Percentiles rank a stretch among this genome's conserved stretches.
Conservation (phyloP, 2,888 invertebrate genomes). For the Cylloceria caligata region DNA sequence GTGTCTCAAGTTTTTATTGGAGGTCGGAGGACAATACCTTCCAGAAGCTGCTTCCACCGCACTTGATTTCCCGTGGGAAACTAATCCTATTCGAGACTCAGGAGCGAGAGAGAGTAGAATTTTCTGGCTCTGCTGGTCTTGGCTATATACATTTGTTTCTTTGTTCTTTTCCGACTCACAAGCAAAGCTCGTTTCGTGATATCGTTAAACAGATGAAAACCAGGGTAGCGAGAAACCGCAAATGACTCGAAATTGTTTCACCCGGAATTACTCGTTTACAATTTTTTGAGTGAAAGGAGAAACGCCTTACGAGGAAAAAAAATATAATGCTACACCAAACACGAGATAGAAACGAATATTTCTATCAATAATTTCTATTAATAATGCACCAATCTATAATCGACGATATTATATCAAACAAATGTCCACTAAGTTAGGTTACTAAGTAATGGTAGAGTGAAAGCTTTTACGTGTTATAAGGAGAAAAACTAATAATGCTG, state of each 20-base stretch:
- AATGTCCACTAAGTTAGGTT: no score
- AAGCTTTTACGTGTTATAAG: no score
- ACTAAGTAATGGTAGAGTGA: no score
- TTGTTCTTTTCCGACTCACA: constrained; percentile 54
- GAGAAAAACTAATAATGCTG: no score
- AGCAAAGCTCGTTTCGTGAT: constrained; percentile 64
- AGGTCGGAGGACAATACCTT: constrained; percentile 79
- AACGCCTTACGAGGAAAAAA: no score
- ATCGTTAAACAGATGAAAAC: constrained; percentile 68
- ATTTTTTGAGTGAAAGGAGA: constrained; percentile 19
- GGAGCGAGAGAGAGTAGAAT: constrained; percentile 43
- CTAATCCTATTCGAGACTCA: constrained; percentile 76
- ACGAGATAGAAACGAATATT: no score
- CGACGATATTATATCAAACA: no score
- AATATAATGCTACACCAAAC: no score
- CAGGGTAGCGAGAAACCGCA: constrained; percentile 43
- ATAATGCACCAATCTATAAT: no score
- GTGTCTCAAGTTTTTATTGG: constrained; percentile 79
- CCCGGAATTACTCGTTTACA: constrained; percentile 20
- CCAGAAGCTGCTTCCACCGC: constrained; percentile 71
- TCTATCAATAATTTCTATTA: no score
- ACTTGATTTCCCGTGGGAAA: constrained; percentile 82
- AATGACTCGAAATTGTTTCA: constrained; percentile 35
- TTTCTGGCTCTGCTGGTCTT: constrained; percentile 43
- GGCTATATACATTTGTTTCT: constrained; percentile 42